A percentile compares a stretch with the other conserved stretches of the same genome.
Conservation (phyloP, 2,888 invertebrate genomes). For the Metellina segmentata region DNA sequence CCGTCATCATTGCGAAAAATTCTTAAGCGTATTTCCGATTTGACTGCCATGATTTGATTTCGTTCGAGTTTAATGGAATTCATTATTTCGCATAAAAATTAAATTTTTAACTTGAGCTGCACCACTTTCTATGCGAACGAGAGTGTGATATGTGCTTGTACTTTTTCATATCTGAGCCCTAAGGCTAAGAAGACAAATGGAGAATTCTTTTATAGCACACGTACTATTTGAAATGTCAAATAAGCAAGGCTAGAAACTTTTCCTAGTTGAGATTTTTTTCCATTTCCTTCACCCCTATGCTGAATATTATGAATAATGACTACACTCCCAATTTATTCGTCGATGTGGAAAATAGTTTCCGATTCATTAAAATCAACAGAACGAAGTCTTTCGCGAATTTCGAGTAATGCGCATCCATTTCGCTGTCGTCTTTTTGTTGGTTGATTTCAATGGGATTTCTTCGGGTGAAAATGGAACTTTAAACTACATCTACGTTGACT, state of each 20-base stretch:
- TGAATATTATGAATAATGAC: not conserved
- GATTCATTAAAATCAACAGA: not conserved
- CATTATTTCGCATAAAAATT: no score
- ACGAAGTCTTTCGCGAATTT: not conserved
- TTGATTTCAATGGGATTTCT: not conserved
- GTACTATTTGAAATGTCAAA: not conserved
- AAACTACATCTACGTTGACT: not conserved
- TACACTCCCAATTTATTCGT: not conserved
- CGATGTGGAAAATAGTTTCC: not conserved
- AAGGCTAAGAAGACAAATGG: not conserved
- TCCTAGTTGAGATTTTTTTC: not conserved
- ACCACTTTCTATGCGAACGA: no score
- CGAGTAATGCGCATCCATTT: not conserved
- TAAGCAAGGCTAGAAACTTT: not conserved
- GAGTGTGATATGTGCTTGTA: no score
- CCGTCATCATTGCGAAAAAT: no score
- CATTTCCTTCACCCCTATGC: not conserved
- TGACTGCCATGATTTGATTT: no score
- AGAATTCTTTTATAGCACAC: not conserved
- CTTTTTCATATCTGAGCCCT: not conserved
- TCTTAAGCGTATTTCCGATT: no score
- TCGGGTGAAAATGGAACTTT: not conserved
- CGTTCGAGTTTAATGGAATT: no score
- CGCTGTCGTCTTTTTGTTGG: not conserved
- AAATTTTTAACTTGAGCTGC: no score